Evolutionary conservation across 1,140 invertebrate genomes (phyloP).

Genomic region (Meteorus sp.): DNA sequence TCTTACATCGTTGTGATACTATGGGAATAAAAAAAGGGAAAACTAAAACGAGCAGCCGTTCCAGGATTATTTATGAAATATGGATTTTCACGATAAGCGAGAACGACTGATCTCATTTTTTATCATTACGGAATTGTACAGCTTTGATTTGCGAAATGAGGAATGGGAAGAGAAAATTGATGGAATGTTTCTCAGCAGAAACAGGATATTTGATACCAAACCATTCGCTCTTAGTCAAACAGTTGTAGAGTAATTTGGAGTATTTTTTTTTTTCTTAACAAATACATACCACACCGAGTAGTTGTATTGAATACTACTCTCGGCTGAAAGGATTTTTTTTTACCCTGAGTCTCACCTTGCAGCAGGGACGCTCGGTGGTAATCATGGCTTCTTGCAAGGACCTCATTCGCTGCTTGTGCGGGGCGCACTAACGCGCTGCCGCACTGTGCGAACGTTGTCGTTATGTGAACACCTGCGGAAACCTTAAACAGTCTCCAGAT

Average conservation of each 20-base stretch:
- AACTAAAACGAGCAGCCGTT: too few species aligned
- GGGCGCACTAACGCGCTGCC: constrained; percentile 41
- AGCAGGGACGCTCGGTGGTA: constrained; percentile 44
- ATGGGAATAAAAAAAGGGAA: too few species aligned
- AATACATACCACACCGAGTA: constrained; percentile 56
- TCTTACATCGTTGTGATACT: too few species aligned
- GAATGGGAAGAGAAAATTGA: neutral
- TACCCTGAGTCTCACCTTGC: constrained; percentile 59
- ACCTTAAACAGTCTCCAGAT: constrained; percentile 59
- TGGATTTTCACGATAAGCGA: constrained; percentile 13
- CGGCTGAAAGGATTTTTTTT: constrained; percentile 50
- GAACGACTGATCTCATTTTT: constrained; percentile 19
- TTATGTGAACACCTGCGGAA: constrained; percentile 54
- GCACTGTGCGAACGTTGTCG: constrained; percentile 38
- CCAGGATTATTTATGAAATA: neutral
- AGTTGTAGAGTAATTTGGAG: constrained; percentile 1
- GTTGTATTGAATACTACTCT: constrained; percentile 44
- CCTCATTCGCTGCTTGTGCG: constrained; percentile 38
- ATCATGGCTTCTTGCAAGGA: constrained; percentile 36
- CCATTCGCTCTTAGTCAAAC: constrained; percentile 15
- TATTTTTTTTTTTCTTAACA: constrained; percentile 15
- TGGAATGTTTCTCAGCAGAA: too few species aligned
- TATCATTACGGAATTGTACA: too few species aligned
- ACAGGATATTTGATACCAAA: neutral
- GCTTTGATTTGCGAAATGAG: neutral